Conservation (phyloP, 2,888 invertebrate genomes). For the Mesochorus sp. region DNA sequence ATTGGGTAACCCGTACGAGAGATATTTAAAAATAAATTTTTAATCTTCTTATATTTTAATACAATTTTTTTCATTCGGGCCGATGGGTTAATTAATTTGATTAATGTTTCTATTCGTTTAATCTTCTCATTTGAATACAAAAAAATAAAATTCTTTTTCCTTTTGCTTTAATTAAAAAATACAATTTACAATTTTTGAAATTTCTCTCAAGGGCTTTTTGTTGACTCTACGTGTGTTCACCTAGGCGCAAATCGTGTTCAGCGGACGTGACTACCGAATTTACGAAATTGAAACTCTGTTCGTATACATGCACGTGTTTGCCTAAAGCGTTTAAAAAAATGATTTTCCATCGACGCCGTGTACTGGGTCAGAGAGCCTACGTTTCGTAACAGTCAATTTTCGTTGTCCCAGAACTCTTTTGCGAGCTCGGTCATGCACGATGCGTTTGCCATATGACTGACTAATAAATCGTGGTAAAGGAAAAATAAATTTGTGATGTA, state of each 20-base stretch:
- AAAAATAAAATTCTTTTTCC: neutral
- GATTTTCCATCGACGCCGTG: neutral
- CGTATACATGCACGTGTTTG: neutral
- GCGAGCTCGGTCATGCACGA: constrained; percentile 21
- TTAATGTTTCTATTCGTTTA: too few relatives aligned
- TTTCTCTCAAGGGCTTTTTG: constrained; percentile 4
- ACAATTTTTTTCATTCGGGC: too few relatives aligned
- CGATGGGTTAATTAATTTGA: too few relatives aligned
- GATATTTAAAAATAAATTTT: too few relatives aligned
- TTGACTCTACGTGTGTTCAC: constrained; percentile 3
- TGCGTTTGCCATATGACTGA: constrained; percentile 33
- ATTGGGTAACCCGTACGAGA: too few relatives aligned
- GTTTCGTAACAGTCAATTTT: constrained; percentile 23
- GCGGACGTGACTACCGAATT: constrained; percentile 19
- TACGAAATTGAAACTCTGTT: constrained; percentile 5
- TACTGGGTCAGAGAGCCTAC: neutral
- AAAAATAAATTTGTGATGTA: constrained; percentile 29
- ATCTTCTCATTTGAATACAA: neutral
- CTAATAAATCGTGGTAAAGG: constrained; percentile 45
- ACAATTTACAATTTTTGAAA: constrained; percentile 17
- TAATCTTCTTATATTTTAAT: too few relatives aligned
- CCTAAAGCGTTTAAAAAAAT: constrained; percentile 4
- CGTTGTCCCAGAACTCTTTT: constrained; percentile 5
- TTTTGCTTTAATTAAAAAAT: neutral
- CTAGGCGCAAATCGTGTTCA: constrained; percentile 8